Evolutionary conservation across 2,797 vertebrate genomes (phyloP).

Genomic region (Sebastes taczanowskii): DNA sequence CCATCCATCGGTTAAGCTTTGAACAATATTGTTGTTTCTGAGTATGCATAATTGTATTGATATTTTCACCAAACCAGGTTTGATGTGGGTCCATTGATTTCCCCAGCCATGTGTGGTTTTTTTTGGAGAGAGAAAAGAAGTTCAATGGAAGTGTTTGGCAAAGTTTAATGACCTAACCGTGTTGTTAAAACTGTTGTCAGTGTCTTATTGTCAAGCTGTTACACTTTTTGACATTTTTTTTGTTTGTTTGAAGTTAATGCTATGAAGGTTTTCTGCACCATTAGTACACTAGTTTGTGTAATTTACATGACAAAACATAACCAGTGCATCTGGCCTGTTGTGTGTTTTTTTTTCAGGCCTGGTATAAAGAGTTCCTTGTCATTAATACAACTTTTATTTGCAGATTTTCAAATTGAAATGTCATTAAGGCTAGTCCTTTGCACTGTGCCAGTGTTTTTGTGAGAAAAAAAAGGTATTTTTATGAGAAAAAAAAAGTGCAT

Average conservation of each 20-base stretch:
- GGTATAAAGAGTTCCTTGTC: neutral
- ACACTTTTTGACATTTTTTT: neutral
- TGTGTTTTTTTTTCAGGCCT: neutral
- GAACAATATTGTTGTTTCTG: conserved; percentile 7
- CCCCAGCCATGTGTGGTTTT: neutral
- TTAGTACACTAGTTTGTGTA: neutral
- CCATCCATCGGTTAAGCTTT: neutral
- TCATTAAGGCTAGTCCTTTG: conserved; percentile 8
- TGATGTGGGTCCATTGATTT: neutral
- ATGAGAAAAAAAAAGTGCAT: conserved; percentile 40
- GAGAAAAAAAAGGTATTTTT: conserved; percentile 39
- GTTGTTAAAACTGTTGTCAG: neutral
- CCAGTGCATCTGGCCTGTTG: neutral
- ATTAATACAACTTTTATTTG: neutral
- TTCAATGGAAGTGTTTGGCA: conserved; percentile 13
- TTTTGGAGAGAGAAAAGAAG: neutral
- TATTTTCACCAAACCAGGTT: neutral
- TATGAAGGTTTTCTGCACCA: neutral
- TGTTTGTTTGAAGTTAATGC: neutral
- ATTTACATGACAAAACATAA: neutral
- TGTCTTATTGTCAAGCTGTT: conserved; percentile 14
- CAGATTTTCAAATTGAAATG: conserved; percentile 42
- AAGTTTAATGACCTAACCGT: neutral
- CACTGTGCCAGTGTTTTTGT: conserved; percentile 52
- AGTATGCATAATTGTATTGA: neutral